A percentile compares a stretch with the other conserved stretches of the same genome.
These are phyloP conservation scores for Urechis unicinctus DNA, from an alignment of 2,888 invertebrate species.

Conservation along the genomic window DNA sequence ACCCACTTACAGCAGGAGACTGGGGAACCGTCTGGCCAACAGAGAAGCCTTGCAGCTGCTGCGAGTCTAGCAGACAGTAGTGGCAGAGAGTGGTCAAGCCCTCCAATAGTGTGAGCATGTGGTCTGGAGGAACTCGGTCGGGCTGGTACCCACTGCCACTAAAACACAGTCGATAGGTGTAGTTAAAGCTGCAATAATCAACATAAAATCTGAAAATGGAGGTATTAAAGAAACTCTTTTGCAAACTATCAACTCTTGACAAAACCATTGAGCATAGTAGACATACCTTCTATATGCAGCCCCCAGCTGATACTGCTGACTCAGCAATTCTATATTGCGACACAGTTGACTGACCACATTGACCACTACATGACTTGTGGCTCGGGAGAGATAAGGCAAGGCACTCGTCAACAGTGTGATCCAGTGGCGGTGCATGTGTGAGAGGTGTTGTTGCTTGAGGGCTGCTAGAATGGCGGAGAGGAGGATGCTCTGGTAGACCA, in stretches of 20 bases:
- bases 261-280: background rate
- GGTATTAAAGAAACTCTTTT: background rate
- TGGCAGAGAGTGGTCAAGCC: constrained; percentile 72
- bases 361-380: constrained; percentile 69
- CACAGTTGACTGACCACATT: constrained; percentile 74
- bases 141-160: constrained; percentile 2
- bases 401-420: constrained; percentile 72
- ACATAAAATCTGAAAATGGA: background rate
- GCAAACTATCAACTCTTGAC: background rate
- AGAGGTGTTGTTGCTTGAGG: constrained; percentile 64
- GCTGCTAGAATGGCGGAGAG: constrained; percentile 72
- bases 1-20: constrained; percentile 32
- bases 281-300: constrained; percentile 8
- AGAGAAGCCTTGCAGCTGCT: constrained; percentile 30
- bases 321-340: constrained; percentile 66
- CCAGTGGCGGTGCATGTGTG: constrained; percentile 65
- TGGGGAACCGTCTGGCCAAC: constrained; percentile 40
- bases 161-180: background rate
- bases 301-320: constrained; percentile 38
- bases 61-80: constrained; percentile 66
- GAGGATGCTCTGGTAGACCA: constrained; percentile 72
- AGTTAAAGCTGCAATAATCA: background rate
- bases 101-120: constrained; percentile 70
- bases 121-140: constrained; percentile 61
- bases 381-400: constrained; percentile 70